Base-by-base conservation (phyloP, 2,113 vertebrate genomes). In the Neogale vison region DNA sequence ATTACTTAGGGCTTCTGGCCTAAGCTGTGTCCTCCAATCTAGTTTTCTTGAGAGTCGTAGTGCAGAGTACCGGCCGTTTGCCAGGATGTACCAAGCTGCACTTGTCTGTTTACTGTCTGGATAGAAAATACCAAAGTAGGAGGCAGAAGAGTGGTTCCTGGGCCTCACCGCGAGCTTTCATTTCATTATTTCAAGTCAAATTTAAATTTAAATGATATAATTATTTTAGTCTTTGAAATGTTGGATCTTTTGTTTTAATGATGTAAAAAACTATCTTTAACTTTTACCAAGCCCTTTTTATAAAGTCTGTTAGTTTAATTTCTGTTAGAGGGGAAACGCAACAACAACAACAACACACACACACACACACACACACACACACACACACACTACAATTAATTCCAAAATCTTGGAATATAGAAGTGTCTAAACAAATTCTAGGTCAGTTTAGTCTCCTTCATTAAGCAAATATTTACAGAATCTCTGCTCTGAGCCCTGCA, bases 181-280 rank as follows among this genome's bases (percentile, higher is more conserved):
- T 90, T 90, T 72, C 7, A 39, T 59, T 88, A 71, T 84, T 91
- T 88, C 63, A 85, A 83, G 20, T 29, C 31, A 47, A 93, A 80
- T 59, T 92, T n/a, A 88, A 65, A 88, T 61, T 47, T 42, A 93
- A 97, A 52, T 67, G 36, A 45, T 39, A 88, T 79, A 93, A 77
- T 57, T 59, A 67, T 45, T 86, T 97, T 87, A 63, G 50, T 36
- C 47, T 85, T 42, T 79, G 65, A 20, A n/a, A 18, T 42, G 36
- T 80, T 89, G 50, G 21, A 45, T 7, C 23, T 93, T 90, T 36
- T 96, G 42, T 79, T 96, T 83, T 84, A 91, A 79, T 31, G 74
- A 93, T 85, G 50, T n/a, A 61, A 95, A 85, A 89, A 95, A 23
- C 36, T 84, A 39, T 79, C 18, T 34, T 61, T 77, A 85, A 81